Percentiles rank a stretch among this genome's conserved stretches.
phyloP scores from a whole-genome alignment of 2,113 vertebrate genomes.

The Tenrec ecaudatus region DNA sequence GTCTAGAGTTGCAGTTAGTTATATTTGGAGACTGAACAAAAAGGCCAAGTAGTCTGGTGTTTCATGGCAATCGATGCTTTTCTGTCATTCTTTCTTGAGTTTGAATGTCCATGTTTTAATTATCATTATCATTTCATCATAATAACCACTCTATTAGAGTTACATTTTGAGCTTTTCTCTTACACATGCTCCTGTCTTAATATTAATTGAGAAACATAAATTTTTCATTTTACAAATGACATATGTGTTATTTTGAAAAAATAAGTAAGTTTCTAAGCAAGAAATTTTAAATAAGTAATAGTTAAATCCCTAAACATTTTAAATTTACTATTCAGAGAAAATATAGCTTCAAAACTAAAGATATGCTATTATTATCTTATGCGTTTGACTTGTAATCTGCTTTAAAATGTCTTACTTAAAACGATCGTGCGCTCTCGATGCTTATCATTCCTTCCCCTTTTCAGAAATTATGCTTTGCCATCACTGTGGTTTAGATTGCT shows the following conservation, averaged over 20 bases:
- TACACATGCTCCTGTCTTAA: neutral
- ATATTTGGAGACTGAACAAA: neutral
- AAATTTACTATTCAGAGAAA: neutral
- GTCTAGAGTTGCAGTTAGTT: neutral
- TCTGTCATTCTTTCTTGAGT: neutral
- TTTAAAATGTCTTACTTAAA: slow-evolving; percentile 24
- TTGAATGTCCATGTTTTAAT: neutral
- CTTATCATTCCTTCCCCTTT: neutral
- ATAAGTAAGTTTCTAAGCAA: neutral
- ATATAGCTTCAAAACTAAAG: neutral
- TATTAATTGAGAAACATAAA: neutral
- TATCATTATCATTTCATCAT: neutral
- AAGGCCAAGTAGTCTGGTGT: neutral
- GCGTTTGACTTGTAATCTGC: neutral
- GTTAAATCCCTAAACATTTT: neutral
- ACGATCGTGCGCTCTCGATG: neutral
- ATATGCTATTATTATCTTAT: neutral
- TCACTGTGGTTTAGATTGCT: neutral
- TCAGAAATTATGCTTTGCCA: neutral
- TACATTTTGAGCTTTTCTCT: neutral
- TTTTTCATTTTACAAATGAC: neutral
- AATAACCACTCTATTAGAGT: neutral
- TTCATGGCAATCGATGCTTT: neutral
- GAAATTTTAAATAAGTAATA: too few species aligned
- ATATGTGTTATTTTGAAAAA: slow-evolving; percentile 12